Evolutionary conservation across 2,888 invertebrate species (phyloP).

Genomic region (Scotopteryx bipunctaria): DNA sequence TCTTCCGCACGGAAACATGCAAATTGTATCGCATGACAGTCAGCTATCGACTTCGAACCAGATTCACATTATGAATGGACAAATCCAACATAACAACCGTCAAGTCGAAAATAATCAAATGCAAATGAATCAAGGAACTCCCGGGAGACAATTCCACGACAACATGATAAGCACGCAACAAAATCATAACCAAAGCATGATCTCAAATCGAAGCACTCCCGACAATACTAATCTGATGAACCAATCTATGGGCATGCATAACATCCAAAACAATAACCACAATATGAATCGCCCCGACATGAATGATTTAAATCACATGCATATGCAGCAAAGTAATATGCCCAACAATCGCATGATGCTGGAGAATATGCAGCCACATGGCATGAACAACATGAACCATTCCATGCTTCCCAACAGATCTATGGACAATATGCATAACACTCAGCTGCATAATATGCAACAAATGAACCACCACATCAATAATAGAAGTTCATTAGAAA

Average conservation of each 20-base stretch:
- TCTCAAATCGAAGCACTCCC: conserved; percentile 67
- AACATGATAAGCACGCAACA: conserved; percentile 63
- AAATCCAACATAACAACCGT: conserved; percentile 74
- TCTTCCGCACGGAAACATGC: conserved; percentile 70
- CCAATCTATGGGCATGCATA: conserved; percentile 73
- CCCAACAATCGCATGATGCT: conserved; percentile 76
- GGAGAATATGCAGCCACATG: conserved; percentile 73
- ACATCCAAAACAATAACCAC: conserved; percentile 62
- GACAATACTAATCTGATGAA: conserved; percentile 67
- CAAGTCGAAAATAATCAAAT: conserved; percentile 67
- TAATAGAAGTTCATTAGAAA: conserved; percentile 68
- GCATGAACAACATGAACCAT: conserved; percentile 67
- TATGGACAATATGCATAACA: conserved; percentile 72
- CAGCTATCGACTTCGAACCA: conserved; percentile 67
- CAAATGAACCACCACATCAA: conserved; percentile 74
- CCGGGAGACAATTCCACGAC: conserved; percentile 69
- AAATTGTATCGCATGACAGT: conserved; percentile 68
- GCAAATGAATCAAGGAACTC: conserved; percentile 60
- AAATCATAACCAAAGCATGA: conserved; percentile 66
- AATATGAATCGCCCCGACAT: conserved; percentile 66
- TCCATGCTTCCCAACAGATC: conserved; percentile 71
- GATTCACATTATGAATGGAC: conserved; percentile 79
- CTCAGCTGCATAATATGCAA: conserved; percentile 72
- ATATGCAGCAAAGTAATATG: conserved; percentile 73
- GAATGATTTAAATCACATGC: conserved; percentile 72